These are phyloP conservation scores for Taeniopygia guttata DNA, from an alignment of 2,797 vertebrate genomes.

Conservation along the genomic window DNA sequence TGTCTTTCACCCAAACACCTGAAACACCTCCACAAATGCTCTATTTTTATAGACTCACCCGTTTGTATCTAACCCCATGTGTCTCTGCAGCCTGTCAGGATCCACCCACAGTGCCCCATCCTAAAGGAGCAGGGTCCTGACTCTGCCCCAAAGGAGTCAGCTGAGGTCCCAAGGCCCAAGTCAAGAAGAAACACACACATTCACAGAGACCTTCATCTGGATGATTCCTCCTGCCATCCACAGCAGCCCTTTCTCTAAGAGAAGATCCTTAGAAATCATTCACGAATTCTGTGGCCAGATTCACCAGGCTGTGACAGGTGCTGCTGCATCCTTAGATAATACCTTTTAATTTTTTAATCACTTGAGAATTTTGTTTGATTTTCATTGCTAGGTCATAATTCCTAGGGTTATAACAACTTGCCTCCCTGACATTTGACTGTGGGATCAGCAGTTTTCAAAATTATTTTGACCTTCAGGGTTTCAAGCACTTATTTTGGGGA, in stretches of 20 bases:
- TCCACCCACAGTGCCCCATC: neutral
- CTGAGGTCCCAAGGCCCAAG: neutral
- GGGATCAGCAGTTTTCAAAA: neutral
- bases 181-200: neutral
- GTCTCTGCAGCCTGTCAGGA: neutral
- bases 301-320: neutral
- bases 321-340: neutral
- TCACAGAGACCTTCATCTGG: neutral
- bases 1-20: neutral
- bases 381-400: neutral
- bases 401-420: neutral
- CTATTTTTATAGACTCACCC: neutral
- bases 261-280: neutral
- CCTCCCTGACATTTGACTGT: neutral
- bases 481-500: neutral
- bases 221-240: neutral
- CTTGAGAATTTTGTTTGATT: neutral
- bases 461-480: neutral
- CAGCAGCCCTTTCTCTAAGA: neutral
- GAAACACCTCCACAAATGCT: neutral
- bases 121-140: neutral
- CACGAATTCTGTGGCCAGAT: neutral
- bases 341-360: neutral
- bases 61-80: fast-evolving
- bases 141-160: neutral